Conservation (phyloP, 2,888 invertebrate genomes). For the Eupithecia pulchellata region DNA sequence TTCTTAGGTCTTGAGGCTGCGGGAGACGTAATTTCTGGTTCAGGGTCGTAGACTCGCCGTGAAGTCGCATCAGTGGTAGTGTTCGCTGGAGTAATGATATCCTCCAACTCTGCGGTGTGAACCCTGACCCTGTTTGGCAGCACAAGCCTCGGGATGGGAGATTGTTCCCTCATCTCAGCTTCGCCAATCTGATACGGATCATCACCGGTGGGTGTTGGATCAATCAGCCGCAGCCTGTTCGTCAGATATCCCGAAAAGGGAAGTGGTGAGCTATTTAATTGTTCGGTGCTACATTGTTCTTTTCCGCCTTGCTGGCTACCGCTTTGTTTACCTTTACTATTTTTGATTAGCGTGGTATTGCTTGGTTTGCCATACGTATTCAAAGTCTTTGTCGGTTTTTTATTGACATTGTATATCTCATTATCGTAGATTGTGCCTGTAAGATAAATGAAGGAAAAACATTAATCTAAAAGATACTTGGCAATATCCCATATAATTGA, state of each 20-base stretch:
- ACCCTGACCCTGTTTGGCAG: conserved; percentile 72
- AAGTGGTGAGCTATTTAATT: not conserved
- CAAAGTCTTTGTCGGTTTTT: conserved; percentile 72
- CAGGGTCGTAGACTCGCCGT: conserved; percentile 63
- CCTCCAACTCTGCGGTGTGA: conserved; percentile 47
- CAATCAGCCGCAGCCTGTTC: conserved; percentile 72
- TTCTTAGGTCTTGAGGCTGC: conserved; percentile 41
- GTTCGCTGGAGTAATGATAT: conserved; percentile 37
- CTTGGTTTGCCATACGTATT: conserved; percentile 66
- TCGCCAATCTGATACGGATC: conserved; percentile 79
- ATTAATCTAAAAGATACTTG: no score
- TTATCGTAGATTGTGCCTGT: conserved; percentile 62
- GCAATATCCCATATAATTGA: not conserved
- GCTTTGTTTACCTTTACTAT: not conserved
- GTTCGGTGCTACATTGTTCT: no score
- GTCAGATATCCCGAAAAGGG: conserved; percentile 72
- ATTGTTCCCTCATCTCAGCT: conserved; percentile 78
- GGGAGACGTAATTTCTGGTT: not conserved
- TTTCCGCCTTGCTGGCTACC: not conserved
- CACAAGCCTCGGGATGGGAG: conserved; percentile 79
- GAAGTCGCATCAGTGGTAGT: conserved; percentile 43
- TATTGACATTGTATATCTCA: conserved; percentile 65
- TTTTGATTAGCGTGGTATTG: not conserved
- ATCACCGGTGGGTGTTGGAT: conserved; percentile 77
- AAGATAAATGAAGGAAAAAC: conserved; percentile 37